Conservation (phyloP, 1,140 invertebrate species). For the Cepaea nemoralis region DNA sequence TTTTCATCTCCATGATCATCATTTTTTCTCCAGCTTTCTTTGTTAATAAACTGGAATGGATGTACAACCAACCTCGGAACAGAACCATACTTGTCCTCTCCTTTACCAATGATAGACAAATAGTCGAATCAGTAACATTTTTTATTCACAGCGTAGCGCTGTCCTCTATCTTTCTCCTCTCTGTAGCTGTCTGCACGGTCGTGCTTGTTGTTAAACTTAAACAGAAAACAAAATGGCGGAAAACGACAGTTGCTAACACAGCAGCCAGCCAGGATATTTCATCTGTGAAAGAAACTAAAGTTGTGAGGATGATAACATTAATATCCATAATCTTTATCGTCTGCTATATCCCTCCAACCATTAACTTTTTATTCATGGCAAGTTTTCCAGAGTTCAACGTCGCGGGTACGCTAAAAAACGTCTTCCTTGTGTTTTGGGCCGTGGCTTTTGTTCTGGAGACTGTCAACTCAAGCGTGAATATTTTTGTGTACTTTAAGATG, state of each 20-base stretch:
- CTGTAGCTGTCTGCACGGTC: not conserved
- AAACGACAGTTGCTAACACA: not conserved
- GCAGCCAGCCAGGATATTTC: not conserved
- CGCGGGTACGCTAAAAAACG: not conserved
- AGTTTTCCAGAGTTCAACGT: slow-evolving; percentile 7
- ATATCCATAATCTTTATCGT: slow-evolving; percentile 11
- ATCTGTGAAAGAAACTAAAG: not conserved
- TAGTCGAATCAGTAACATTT: slow-evolving; percentile 1
- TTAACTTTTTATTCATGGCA: not conserved
- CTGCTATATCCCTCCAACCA: not conserved
- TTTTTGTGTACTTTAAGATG: slow-evolving; percentile 18
- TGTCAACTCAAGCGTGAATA: not conserved
- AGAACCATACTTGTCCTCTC: not conserved
- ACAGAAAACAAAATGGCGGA: slow-evolving; percentile 16
- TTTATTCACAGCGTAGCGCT: not conserved
- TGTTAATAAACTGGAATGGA: slow-evolving; percentile 11
- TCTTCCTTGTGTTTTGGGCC: slow-evolving; percentile 12
- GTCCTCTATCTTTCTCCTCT: not conserved
- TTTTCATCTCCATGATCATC: not conserved
- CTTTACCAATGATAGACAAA: not conserved
- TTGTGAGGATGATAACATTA: slow-evolving; percentile 1
- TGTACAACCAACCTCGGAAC: not conserved
- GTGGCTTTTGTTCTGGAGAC: not conserved
- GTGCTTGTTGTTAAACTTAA: not conserved
- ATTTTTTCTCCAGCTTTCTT: not conserved